phyloP scores from a whole-genome alignment of 1,140 invertebrate species.

The Trichomalopsis sarcophagae region DNA sequence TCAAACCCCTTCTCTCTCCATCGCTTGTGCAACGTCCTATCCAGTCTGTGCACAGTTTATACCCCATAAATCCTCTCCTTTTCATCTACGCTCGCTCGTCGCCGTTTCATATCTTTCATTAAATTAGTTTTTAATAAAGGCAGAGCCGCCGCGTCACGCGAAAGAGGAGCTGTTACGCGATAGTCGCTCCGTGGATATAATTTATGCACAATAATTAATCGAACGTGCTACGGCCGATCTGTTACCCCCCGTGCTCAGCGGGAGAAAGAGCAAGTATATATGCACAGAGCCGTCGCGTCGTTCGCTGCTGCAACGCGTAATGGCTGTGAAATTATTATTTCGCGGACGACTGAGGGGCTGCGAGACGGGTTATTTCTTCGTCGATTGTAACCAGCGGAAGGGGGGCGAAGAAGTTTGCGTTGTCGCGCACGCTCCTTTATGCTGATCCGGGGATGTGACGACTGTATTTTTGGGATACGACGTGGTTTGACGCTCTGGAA shows the following conservation, averaged over 20 bases:
- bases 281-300: no score
- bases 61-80: constrained; percentile 49
- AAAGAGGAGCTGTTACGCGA: constrained; percentile 8
- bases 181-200: constrained; percentile 16
- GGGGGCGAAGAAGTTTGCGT: no score
- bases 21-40: background rate
- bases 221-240: constrained; percentile 27
- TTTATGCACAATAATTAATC: constrained; percentile 49
- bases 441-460: no score
- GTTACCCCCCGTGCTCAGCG: background rate
- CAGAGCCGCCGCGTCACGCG: constrained; percentile 2
- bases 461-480: no score
- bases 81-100: constrained; percentile 28
- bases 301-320: constrained; percentile 13
- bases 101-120: constrained; percentile 45
- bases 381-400: no score
- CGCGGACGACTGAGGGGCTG: background rate
- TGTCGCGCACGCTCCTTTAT: no score
- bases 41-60: constrained; percentile 28
- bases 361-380: background rate
- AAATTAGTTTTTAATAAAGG: constrained; percentile 51
- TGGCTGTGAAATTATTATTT: constrained; percentile 32
- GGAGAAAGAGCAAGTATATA: no score
- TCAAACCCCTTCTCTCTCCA: constrained; percentile 41
- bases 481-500: no score